phyloP scores from a whole-genome alignment of 2,888 invertebrate species.

The Parnassius glacialis region DNA sequence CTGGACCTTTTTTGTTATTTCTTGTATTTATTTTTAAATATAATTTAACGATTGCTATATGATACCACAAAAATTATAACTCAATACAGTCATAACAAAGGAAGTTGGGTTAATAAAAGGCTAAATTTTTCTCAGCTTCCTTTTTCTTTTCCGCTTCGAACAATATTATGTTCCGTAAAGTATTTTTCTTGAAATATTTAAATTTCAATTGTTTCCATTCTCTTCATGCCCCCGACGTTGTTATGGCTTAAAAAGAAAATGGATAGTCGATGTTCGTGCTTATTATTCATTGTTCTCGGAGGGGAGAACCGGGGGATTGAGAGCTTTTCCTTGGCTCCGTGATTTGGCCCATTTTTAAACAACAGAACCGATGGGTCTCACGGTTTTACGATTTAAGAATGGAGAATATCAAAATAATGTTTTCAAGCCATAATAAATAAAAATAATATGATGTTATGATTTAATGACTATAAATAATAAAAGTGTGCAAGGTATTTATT shows the following conservation, averaged over 20 bases:
- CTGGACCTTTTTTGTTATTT: too few relatives aligned
- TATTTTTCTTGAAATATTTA: conserved; percentile 68
- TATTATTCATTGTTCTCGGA: conserved; percentile 74
- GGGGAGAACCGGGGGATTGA: conserved; percentile 43
- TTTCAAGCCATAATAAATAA: too few relatives aligned
- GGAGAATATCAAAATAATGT: conserved; percentile 26
- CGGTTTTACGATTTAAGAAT: conserved; percentile 40
- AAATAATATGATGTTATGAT: too few relatives aligned
- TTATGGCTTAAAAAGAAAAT: conserved; percentile 69
- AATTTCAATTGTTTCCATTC: conserved; percentile 74
- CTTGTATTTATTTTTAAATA: too few relatives aligned
- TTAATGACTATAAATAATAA: too few relatives aligned
- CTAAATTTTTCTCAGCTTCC: conserved; percentile 19
- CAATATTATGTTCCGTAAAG: conserved; percentile 27
- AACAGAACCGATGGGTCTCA: conserved; percentile 63
- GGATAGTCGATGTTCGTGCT: conserved; percentile 71
- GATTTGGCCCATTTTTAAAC: conserved; percentile 75
- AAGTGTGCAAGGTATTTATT: too few relatives aligned
- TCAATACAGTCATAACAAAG: conserved; percentile 13
- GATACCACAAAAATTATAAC: too few relatives aligned
- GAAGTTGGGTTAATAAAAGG: conserved; percentile 14
- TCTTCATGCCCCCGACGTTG: conserved; percentile 59
- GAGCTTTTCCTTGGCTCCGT: conserved; percentile 60
- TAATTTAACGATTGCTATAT: too few relatives aligned
- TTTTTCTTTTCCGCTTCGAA: conserved; percentile 19